Conservation (phyloP, 2,888 invertebrate species). For the Blastobasis lacticolella region DNA sequence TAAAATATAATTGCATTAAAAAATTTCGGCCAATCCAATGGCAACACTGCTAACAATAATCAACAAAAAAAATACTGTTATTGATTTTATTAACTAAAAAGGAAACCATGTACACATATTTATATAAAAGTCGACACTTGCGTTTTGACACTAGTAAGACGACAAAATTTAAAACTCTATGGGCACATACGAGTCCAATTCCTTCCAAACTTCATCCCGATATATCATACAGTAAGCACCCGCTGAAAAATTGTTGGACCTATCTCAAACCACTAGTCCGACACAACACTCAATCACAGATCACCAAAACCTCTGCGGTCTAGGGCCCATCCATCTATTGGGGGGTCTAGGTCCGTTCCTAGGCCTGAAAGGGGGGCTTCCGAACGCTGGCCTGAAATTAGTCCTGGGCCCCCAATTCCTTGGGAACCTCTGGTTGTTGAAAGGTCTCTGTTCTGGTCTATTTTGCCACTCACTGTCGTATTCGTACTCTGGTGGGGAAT, state of each 20-base stretch:
- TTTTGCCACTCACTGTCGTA: conserved; percentile 34
- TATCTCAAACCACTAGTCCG: background rate
- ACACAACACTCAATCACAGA: conserved; percentile 23
- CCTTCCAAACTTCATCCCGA: too few relatives aligned
- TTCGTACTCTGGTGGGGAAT: conserved; percentile 26
- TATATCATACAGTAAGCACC: too few relatives aligned
- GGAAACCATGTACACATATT: background rate
- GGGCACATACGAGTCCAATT: too few relatives aligned
- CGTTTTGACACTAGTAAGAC: too few relatives aligned
- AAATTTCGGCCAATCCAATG: too few relatives aligned
- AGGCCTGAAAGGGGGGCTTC: conserved; percentile 41
- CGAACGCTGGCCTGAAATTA: conserved; percentile 36
- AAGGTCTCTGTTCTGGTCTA: conserved; percentile 17
- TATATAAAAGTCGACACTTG: too few relatives aligned
- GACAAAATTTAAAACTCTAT: too few relatives aligned
- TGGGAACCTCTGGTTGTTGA: conserved; percentile 47
- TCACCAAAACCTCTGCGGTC: conserved; percentile 67
- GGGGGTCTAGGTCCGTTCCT: conserved; percentile 50
- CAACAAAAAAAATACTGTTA: too few relatives aligned
- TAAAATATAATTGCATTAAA: too few relatives aligned
- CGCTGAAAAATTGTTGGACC: too few relatives aligned
- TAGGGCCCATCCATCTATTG: conserved; percentile 49
- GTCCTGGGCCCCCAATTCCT: conserved; percentile 57
- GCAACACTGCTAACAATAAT: too few relatives aligned
- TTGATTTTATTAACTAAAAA: background rate